Conservation (phyloP, 2,113 vertebrate species). For the Myrmecobius fasciatus region DNA sequence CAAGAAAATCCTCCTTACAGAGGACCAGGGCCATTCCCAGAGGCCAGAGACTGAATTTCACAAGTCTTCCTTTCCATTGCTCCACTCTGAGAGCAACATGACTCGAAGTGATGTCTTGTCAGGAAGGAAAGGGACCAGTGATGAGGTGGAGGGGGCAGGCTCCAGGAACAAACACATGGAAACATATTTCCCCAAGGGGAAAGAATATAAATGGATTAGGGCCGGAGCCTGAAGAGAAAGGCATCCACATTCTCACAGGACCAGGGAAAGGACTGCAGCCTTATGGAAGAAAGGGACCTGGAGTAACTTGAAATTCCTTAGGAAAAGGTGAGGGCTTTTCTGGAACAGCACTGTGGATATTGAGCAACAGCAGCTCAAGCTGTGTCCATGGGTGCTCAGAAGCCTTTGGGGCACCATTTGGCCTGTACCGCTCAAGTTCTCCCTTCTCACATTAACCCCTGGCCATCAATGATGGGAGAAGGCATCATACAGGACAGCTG, state of each 20-base stretch:
- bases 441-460: not conserved
- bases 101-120: not conserved
- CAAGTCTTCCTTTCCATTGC: not conserved
- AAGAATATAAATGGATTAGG: not conserved
- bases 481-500: not conserved
- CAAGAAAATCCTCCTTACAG: not conserved
- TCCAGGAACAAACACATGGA: not conserved
- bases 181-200: not conserved
- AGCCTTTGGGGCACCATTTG: not conserved
- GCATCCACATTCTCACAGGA: not conserved
- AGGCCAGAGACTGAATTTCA: not conserved
- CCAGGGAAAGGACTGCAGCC: not conserved
- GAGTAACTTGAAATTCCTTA: not conserved
- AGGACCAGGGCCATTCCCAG: not conserved
- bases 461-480: not conserved
- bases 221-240: not conserved
- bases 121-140: slow-evolving; percentile 23
- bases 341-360: not conserved
- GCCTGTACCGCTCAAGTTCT: not conserved
- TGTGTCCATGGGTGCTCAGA: not conserved
- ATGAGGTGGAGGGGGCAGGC: not conserved
- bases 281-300: slow-evolving; percentile 42
- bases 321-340: not conserved
- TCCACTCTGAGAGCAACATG: slow-evolving; percentile 27
- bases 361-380: not conserved